These are phyloP conservation scores for Microtus ochrogaster DNA, from an alignment of 2,113 vertebrate genomes.

Conservation along the genomic window DNA sequence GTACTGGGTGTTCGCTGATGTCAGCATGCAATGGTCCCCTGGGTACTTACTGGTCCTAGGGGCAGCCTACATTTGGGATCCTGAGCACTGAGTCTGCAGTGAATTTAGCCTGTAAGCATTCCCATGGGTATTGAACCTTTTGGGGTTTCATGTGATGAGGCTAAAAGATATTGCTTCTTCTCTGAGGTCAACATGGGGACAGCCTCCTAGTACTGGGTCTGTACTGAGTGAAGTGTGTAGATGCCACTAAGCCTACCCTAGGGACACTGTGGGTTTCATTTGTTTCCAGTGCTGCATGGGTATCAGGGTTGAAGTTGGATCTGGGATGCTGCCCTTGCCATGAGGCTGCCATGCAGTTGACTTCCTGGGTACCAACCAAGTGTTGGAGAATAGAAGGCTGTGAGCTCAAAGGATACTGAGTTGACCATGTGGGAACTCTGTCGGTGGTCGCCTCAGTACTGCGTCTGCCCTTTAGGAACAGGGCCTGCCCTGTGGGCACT, in stretches of 20 bases:
- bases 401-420: neutral
- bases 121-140: neutral
- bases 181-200: neutral
- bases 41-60: neutral
- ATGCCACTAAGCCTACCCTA: neutral
- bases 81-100: neutral
- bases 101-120: neutral
- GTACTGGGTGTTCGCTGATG: neutral
- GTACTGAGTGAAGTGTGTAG: neutral
- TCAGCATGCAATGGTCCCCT: neutral
- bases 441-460: neutral
- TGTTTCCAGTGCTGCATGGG: neutral
- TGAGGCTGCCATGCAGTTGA: neutral
- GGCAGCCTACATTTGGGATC: neutral
- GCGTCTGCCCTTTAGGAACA: neutral
- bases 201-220: neutral
- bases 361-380: neutral
- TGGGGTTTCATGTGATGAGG: neutral
- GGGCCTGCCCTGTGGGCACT: neutral
- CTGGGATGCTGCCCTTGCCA: neutral
- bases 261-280: neutral
- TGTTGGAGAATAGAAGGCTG: neutral
- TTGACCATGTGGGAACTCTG: neutral
- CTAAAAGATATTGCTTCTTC: neutral
- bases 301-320: neutral